A percentile compares a stretch with the other conserved stretches of the same genome.
These are phyloP conservation scores for Calidris pugnax DNA, from an alignment of 2,113 vertebrate genomes.

Conservation along the genomic window DNA sequence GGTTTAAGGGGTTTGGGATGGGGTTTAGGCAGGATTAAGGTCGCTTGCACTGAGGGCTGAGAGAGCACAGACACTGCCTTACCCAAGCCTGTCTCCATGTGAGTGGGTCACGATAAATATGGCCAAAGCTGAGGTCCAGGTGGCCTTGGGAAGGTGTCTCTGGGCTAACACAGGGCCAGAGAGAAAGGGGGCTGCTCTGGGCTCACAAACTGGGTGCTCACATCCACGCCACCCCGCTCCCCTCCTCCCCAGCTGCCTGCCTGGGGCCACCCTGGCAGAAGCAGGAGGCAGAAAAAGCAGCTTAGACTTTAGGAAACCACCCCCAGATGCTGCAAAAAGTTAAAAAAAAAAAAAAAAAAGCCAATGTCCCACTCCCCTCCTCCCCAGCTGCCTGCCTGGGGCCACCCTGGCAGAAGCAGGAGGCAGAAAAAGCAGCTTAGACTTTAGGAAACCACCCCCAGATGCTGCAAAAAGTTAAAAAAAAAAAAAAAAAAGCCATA, in stretches of 20 bases:
- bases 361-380: accelerated
- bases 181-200: too few relatives aligned
- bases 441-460: not conserved
- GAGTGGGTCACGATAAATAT: accelerated
- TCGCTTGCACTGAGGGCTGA: not conserved
- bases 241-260: not conserved
- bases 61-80: not conserved
- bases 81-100: accelerated
- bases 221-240: not conserved
- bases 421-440: not conserved
- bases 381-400: not conserved
- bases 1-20: not conserved
- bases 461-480: not conserved
- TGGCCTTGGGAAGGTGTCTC: not conserved
- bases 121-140: not conserved
- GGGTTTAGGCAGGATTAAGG: not conserved
- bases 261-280: not conserved
- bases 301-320: not conserved
- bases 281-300: not conserved
- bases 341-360: not conserved
- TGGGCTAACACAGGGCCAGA: accelerated
- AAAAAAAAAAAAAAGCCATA: not conserved
- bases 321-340: not conserved
- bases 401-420: not conserved
- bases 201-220: not conserved